A percentile compares a stretch with the other conserved stretches of the same genome.
Evolutionary conservation across 2,888 invertebrate species (phyloP).

Genomic region (Mythimna vitellina): DNA sequence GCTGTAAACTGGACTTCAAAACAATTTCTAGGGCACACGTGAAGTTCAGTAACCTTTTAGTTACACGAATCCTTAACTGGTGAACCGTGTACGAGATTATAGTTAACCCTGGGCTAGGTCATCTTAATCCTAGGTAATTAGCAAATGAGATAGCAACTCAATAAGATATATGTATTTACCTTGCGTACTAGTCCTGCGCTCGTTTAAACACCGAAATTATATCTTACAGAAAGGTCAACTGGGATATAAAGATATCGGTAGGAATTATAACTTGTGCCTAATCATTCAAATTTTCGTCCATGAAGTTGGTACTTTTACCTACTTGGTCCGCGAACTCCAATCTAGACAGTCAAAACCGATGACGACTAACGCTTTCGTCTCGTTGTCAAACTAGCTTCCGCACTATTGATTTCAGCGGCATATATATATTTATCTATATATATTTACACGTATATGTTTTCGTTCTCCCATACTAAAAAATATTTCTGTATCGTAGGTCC

Average conservation of each 20-base stretch:
- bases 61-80: not conserved
- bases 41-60: slow-evolving; percentile 30
- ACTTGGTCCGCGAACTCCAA: too few species aligned
- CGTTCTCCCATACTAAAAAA: too few species aligned
- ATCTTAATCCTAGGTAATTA: slow-evolving; percentile 17
- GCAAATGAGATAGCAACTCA: not conserved
- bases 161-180: not conserved
- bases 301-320: too few species aligned
- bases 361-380: too few species aligned
- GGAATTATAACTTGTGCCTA: too few species aligned
- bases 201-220: not conserved
- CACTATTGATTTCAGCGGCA: too few species aligned
- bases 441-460: too few species aligned
- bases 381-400: too few species aligned
- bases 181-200: not conserved
- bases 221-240: not conserved
- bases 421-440: too few species aligned
- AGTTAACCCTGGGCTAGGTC: slow-evolving; percentile 8
- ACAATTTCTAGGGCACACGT: slow-evolving; percentile 22
- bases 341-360: too few species aligned
- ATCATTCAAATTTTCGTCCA: too few species aligned
- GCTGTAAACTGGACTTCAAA: slow-evolving; percentile 16
- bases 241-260: not conserved
- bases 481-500: too few species aligned
- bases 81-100: slow-evolving; percentile 15